A percentile compares a stretch with the other conserved stretches of the same genome.
Conservation (phyloP, 2,113 vertebrate species). For the Dromaius novaehollandiae region DNA sequence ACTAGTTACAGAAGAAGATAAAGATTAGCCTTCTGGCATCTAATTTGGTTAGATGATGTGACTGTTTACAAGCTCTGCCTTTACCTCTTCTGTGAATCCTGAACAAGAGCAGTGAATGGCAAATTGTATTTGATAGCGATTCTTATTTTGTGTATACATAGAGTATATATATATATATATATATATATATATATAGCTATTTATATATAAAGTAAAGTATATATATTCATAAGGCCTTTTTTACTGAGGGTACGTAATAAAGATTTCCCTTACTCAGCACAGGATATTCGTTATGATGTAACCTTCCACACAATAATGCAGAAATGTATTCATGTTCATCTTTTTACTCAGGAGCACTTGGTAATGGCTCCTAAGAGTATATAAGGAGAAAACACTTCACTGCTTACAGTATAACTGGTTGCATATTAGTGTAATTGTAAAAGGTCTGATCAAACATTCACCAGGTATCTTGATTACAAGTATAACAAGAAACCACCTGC, state of each 20-base stretch:
- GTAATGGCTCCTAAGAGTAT: background rate
- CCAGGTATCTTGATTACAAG: accelerated
- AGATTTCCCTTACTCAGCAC: background rate
- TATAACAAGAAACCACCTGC: background rate
- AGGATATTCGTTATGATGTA: background rate
- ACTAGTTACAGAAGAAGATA: background rate
- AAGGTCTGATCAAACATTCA: background rate
- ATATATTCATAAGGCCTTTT: background rate
- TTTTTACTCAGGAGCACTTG: background rate
- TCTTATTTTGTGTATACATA: background rate
- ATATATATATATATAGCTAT: background rate
- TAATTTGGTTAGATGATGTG: background rate
- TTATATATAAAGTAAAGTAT: background rate
- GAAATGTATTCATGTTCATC: background rate
- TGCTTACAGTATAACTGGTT: background rate
- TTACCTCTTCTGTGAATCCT: background rate
- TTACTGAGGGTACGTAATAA: background rate
- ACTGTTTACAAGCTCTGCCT: background rate
- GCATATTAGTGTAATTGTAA: background rate
- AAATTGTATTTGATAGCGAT: background rate
- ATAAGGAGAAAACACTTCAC: background rate
- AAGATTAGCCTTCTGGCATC: background rate
- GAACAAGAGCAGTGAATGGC: background rate
- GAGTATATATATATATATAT: background rate
- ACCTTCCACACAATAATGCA: background rate